Evolutionary conservation across 2,113 vertebrate species (phyloP), one percentile per base, ranked within the genome.

Genomic region (Sitta europaea): DNA sequence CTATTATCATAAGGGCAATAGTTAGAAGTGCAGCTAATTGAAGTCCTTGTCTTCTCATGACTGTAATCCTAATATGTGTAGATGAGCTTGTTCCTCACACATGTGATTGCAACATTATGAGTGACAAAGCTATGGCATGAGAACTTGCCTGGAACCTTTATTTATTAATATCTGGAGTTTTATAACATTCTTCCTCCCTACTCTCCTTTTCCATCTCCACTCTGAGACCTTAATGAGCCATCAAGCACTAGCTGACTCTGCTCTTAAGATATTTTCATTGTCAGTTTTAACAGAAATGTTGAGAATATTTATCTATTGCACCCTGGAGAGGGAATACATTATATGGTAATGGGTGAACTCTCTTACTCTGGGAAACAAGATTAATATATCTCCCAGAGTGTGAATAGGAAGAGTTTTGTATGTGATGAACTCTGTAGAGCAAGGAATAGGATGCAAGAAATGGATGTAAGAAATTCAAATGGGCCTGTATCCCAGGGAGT

Each of bases 401-500:
- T 93, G 67, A 90, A 77, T 20, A 72, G 47, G 58, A 93, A 50
- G 70, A 94, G 40, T 94, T 86, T 94, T 91, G 45, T 91, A 9
- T 82, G 33, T 85, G 62, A 87, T 70, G 74, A 79, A 54, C 78
- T 96, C 86, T 48, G 55, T 31, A 91, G 63, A 76, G 7, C 27
- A 82, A 95, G 74, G 57, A 92, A 85, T 65, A 68, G 21, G 36
- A 91, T 94, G 27, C 27, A 67, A 51, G n/a, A n/a, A n/a, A 63
- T 96, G 85, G 96, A 96, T 91, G 51, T 31, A 51, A 90, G 47
- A 90, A 94, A 97, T 90, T 95, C 77, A 94, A 95, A 94, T 93
- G 29, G 18, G 5, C 3, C 38, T 85, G 43, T 62, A 86, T 91
- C 71, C 80, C 33, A 88, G 81, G 58, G 85, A 73, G 42, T 40